Base-by-base conservation (phyloP, 1,140 invertebrate species). In the Hylyphantes graminicola region DNA sequence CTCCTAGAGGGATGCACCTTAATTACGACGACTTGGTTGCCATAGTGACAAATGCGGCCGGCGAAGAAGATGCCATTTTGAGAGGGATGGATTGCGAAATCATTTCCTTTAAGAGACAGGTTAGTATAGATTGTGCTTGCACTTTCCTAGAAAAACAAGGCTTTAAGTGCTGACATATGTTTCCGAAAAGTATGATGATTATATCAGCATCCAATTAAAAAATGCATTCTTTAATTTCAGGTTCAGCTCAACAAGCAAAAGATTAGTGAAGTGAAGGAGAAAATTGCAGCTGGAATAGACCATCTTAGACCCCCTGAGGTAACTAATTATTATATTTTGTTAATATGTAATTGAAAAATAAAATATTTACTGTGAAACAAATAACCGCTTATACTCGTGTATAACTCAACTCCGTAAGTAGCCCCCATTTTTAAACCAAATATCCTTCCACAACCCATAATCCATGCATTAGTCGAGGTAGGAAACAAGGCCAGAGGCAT, bases 201-300 rank as follows among this genome's bases (percentile, higher is more conserved):
- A 35, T 1, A 35, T 35, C 35, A 35, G 35, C 35, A 35, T 35
- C 35, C 35, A 35, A 35, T 35, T 35, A 35, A 35, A 35, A 35
- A 35, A 35, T 35, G 35, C 35, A 35, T 35, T 35, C 1, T 35
- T 35, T 35, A 35, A 35, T 35, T 90, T 74, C 88, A 98, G 96
- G 96, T 98, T 84, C 97, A 98, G 90, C 94, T 94, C 86, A 97
- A 98, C 89, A 98, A 98, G 88, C 97, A 98, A 89, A 93, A 94
- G 87, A 93, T 98, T 72, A 95, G 95, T 88, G 92, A 95, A 75
- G 91, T 96, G 87, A 96, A 96, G 86, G 89, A 91, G 68, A 90
- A 90, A 86, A 87, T 88, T 50, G 75, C 86, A 8, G 93, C 94
- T 78, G 93, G 93, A 51, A 93, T 97, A 68, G 94, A 96, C 86